phyloP scores from a whole-genome alignment of 1,140 invertebrate species.

The Zelostemma sp. region DNA sequence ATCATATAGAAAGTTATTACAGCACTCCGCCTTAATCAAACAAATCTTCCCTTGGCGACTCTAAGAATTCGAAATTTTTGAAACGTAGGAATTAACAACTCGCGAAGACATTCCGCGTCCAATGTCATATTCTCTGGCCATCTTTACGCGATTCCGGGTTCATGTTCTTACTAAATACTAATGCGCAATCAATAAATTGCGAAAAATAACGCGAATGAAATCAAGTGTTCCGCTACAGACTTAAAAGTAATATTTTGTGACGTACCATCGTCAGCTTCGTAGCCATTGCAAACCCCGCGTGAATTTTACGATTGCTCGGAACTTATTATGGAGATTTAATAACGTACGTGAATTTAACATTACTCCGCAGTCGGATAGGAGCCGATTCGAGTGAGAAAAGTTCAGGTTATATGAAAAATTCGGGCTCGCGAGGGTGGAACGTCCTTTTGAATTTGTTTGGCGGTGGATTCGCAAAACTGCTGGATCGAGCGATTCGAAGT shows the following conservation, averaged over 20 bases:
- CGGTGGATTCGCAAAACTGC: slow-evolving; percentile 10
- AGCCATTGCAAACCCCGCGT: slow-evolving; percentile 39
- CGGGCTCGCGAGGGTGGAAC: slow-evolving; percentile 19
- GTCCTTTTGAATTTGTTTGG: slow-evolving; percentile 37
- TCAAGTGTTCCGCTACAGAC: slow-evolving; percentile 30
- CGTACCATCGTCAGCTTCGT: slow-evolving; percentile 21
- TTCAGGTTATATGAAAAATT: slow-evolving; percentile 15
- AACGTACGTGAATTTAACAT: slow-evolving; percentile 45
- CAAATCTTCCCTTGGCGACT: slow-evolving; percentile 28
- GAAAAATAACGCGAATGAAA: slow-evolving; percentile 43
- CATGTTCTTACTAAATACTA: no score
- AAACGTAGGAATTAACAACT: slow-evolving; percentile 30
- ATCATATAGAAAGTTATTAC: slow-evolving; percentile 32
- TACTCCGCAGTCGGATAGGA: slow-evolving; percentile 21
- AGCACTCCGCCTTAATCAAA: slow-evolving; percentile 30
- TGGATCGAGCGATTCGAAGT: background rate
- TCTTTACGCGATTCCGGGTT: no score
- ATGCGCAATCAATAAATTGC: no score
- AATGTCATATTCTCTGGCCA: slow-evolving; percentile 21
- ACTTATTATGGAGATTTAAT: slow-evolving; percentile 49
- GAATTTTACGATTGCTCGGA: slow-evolving; percentile 47
- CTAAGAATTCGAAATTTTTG: slow-evolving; percentile 8
- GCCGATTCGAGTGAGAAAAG: slow-evolving; percentile 25
- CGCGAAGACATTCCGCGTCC: slow-evolving; percentile 17
- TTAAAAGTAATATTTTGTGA: slow-evolving; percentile 40